Base-by-base conservation (phyloP, 2,113 vertebrate genomes). In the Mobula hypostoma region DNA sequence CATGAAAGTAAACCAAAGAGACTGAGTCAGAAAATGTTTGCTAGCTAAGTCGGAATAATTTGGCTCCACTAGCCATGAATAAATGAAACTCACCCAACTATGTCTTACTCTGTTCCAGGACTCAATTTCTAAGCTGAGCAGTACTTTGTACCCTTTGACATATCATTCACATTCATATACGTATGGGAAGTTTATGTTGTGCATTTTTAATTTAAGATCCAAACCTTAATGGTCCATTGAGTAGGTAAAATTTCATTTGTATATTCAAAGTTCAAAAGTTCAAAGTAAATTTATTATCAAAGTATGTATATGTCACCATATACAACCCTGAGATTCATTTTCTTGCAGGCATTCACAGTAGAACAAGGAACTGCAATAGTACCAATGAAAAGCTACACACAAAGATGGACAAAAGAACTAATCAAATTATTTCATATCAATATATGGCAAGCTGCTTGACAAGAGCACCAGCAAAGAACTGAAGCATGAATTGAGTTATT, bases 1-100 rank as follows among this genome's bases (percentile, higher is more conserved):
- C 15, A 66, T 61, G 85, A 90, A 85, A 68, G 29, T 8, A 90
- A 66, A 66, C 68, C 85, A 90, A 90, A 90, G 24, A 90, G 61
- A 90, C 7, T 90, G 61, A 90, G 58, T 90, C 61, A 66, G 61
- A 68, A 66, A 17, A 68, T 66, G 58, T 63, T 63, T 66, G 85
- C 15, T 32, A 61, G 56, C 83, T 56, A 87, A 66, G 12, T 90
- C 58, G 68, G n/a, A 90, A 68, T 66, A 68, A 90, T 90, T 68
- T 90, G 85, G 61, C 85, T n/a, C 85, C 85, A 90, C 85, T 32
- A 63, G 4, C 61, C 61, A 90, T 19, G 61, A 68, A 88, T 12
- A 32, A 88, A 63, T 88, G 58, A 66, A 88, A 66, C 61, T 63
- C 85, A 66, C 61, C 58, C 85, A 88, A 32, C 58, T 66, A 8